Conservation (phyloP, 1,140 invertebrate genomes). For the Pseudomyrmex pallidus region DNA sequence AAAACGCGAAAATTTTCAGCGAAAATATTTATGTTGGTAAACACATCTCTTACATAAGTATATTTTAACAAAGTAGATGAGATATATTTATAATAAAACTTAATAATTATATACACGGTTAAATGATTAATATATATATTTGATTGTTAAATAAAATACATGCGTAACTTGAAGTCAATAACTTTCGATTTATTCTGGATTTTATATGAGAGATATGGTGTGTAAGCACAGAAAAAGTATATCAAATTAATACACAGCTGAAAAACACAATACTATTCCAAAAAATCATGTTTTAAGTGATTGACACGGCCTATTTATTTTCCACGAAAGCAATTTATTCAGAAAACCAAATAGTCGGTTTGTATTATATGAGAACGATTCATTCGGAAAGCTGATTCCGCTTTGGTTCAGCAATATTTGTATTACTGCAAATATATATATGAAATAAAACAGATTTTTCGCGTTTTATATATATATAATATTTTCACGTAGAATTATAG, state of each 20-base stretch:
- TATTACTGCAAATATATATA: neutral
- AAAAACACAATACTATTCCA: neutral
- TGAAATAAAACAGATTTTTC: neutral
- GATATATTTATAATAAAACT: no score
- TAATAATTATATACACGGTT: no score
- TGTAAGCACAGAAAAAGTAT: neutral
- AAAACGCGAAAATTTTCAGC: no score
- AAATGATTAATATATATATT: no score
- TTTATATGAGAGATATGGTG: no score
- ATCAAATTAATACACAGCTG: neutral
- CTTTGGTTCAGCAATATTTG: conserved; percentile 19
- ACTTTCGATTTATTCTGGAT: no score
- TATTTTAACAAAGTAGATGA: no score
- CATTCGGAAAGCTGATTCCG: neutral
- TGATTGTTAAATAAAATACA: conserved; percentile 9
- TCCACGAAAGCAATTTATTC: conserved; percentile 30
- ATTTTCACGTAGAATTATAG: no score
- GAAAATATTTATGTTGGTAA: no score
- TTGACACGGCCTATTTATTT: conserved; percentile 28
- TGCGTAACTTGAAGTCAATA: neutral
- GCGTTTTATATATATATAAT: neutral
- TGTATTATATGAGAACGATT: conserved; percentile 35
- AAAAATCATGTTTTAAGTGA: neutral
- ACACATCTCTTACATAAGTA: no score
- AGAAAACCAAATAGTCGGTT: neutral